A percentile compares a stretch with the other conserved stretches of the same genome.
Conservation (phyloP, 2,888 invertebrate species). For the Molorchus minor region DNA sequence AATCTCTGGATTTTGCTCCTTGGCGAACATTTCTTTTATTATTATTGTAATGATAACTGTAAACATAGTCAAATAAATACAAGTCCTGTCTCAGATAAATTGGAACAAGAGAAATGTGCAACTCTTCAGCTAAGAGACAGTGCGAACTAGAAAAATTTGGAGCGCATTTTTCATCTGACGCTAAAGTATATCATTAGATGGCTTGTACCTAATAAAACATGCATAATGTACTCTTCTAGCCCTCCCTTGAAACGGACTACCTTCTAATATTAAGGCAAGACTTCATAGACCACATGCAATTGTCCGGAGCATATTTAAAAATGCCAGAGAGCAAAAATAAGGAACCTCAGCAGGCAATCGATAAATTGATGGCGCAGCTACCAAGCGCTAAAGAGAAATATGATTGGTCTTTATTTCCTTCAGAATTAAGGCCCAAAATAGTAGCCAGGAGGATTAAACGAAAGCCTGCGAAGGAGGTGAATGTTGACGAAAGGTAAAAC, state of each 20-base stretch:
- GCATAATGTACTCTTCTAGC: conserved; percentile 55
- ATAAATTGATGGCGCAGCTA: conserved; percentile 66
- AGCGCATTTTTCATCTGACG: too few relatives aligned
- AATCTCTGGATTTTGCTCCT: too few relatives aligned
- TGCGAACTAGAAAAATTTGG: too few relatives aligned
- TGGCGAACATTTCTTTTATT: not conserved
- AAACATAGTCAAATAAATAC: too few relatives aligned
- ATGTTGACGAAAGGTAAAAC: conserved; percentile 44
- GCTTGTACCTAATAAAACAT: too few relatives aligned
- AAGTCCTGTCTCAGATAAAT: too few relatives aligned
- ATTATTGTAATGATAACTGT: not conserved
- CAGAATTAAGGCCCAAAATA: conserved; percentile 69
- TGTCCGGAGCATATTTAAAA: conserved; percentile 72
- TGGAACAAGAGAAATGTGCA: too few relatives aligned
- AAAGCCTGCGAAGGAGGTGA: conserved; percentile 42
- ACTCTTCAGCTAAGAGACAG: too few relatives aligned
- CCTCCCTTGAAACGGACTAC: conserved; percentile 69
- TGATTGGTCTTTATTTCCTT: conserved; percentile 72
- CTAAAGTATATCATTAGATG: too few relatives aligned
- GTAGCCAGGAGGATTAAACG: conserved; percentile 57
- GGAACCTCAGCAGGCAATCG: conserved; percentile 68
- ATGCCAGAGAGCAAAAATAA: conserved; percentile 62
- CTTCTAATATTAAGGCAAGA: conserved; percentile 77
- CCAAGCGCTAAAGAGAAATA: conserved; percentile 63
- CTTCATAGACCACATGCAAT: conserved; percentile 75